Percentiles rank a stretch among this genome's conserved stretches.
These are phyloP conservation scores for Gambelia wislizenii DNA, from an alignment of 2,797 vertebrate genomes.

Conservation along the genomic window DNA sequence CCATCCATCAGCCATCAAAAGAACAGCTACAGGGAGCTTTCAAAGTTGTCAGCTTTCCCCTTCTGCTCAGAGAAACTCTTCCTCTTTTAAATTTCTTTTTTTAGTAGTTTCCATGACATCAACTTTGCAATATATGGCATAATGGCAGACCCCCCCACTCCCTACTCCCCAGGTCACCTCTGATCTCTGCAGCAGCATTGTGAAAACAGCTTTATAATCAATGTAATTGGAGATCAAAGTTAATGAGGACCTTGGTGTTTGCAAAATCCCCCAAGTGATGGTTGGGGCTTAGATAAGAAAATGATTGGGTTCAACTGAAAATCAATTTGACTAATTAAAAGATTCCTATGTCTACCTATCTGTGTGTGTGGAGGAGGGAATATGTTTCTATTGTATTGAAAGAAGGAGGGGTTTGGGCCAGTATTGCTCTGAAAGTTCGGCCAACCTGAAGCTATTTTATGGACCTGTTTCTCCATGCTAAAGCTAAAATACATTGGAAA, in stretches of 20 bases:
- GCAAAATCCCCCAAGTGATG: slow-evolving; percentile 72
- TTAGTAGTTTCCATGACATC: slow-evolving; percentile 49
- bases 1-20: too few relatives aligned
- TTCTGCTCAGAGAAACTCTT: slow-evolving; percentile 52
- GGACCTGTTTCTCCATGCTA: too few relatives aligned
- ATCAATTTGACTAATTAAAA: slow-evolving; percentile 86
- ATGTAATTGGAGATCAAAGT: slow-evolving; percentile 84
- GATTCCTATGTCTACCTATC: slow-evolving; percentile 78
- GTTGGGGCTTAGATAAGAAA: slow-evolving; percentile 80
- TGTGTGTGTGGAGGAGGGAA: slow-evolving; percentile 53
- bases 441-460: too few relatives aligned
- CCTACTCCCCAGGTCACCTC: slow-evolving; percentile 58
- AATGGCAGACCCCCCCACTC: slow-evolving; percentile 57
- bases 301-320: slow-evolving; percentile 84
- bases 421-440: too few relatives aligned
- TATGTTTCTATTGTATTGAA: too few relatives aligned
- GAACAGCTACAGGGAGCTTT: neutral
- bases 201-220: slow-evolving; percentile 80
- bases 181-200: slow-evolving; percentile 74
- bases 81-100: slow-evolving; percentile 52
- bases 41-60: neutral
- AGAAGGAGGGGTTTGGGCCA: too few relatives aligned
- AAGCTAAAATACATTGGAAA: too few relatives aligned
- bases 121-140: slow-evolving; percentile 62
- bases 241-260: slow-evolving; percentile 81